Base-by-base conservation (phyloP, 2,113 vertebrate genomes). In the Martes martes region DNA sequence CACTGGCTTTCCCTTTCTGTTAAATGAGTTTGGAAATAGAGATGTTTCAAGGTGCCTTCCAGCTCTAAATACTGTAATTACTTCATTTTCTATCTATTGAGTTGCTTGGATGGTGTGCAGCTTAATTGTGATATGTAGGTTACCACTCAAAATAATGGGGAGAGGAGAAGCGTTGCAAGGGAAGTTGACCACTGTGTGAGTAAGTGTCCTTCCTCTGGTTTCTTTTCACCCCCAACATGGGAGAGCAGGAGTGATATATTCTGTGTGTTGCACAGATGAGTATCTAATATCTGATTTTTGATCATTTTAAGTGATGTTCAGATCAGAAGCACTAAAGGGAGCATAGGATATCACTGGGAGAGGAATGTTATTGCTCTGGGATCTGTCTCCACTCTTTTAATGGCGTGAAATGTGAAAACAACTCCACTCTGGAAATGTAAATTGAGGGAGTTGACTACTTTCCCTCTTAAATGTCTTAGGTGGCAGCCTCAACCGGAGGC, bases 41-140 rank as follows among this genome's bases (percentile, higher is more conserved):
- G 50, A 67, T 91, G 93, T 97, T 59, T 95, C 85, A 93, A 96
- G 52, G 95, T 96, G 85, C 4, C 96, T 97, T 93, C 93, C 26
- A 90, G 71, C 61, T 91, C 59, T 93, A 96, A 93, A 31, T 36
- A 79, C 8, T 31, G 8, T 79, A 92, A 87, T 95, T 61, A 80
- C 24, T 71, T 92, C 85, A 90, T 89, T 97, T 88, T 92, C 47
- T 94, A 3, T 79, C 88, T 93, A 28, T 57, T 15, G 45, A 95
- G 26, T 65, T 71, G 67, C 57, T 11, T 47, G 59, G 71, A 71
- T 55, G n/a, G 39, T 52, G 42, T 36, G 13, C 18, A 39, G 50
- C 50, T 88, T 97, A 92, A 93, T 73, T 96, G 69, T 63, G 26
- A 83, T 92, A 73, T 63, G 47, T 76, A 83, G n/a, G 73, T 95